A percentile compares a stretch with the other conserved stretches of the same genome.
Conservation (phyloP, 2,888 invertebrate genomes). For the Epistrophe grossulariae region DNA sequence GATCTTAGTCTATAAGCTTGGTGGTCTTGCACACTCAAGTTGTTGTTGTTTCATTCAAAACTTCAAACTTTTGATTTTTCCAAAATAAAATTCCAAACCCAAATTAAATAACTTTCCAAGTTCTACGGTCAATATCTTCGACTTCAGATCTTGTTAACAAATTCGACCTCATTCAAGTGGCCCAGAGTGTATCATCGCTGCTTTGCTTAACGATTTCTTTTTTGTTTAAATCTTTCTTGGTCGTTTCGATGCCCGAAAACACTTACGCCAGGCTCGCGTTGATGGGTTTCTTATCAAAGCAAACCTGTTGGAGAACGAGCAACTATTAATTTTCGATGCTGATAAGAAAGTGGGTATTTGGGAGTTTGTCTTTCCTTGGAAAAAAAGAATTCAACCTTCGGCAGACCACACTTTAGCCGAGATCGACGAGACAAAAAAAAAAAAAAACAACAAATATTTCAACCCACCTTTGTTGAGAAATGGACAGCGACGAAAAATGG, state of each 20-base stretch:
- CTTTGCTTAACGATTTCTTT: constrained; percentile 54
- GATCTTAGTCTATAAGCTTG: no score
- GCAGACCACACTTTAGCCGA: constrained; percentile 61
- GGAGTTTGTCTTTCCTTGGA: constrained; percentile 60
- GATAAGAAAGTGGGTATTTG: constrained; percentile 73
- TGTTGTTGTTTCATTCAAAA: no score
- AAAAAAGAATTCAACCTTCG: constrained; percentile 51
- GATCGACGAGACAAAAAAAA: constrained; percentile 34
- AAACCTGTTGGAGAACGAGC: constrained; percentile 74
- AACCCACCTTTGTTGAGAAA: constrained; percentile 30
- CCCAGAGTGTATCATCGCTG: constrained; percentile 43
- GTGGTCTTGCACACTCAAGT: no score
- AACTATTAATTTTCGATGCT: constrained; percentile 72
- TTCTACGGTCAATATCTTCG: no score
- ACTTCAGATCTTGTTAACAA: neutral
- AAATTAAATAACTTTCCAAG: no score
- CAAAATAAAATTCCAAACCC: no score
- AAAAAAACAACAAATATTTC: constrained; percentile 16
- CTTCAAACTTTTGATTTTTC: no score
- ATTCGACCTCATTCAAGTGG: neutral
- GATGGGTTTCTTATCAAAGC: constrained; percentile 72
- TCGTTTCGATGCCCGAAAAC: constrained; percentile 57
- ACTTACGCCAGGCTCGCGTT: constrained; percentile 65
- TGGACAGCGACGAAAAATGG: constrained; percentile 46
- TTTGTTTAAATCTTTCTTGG: constrained; percentile 50